Evolutionary conservation across 2,888 invertebrate genomes (phyloP).

Genomic region (Tanypteryx hageni): DNA sequence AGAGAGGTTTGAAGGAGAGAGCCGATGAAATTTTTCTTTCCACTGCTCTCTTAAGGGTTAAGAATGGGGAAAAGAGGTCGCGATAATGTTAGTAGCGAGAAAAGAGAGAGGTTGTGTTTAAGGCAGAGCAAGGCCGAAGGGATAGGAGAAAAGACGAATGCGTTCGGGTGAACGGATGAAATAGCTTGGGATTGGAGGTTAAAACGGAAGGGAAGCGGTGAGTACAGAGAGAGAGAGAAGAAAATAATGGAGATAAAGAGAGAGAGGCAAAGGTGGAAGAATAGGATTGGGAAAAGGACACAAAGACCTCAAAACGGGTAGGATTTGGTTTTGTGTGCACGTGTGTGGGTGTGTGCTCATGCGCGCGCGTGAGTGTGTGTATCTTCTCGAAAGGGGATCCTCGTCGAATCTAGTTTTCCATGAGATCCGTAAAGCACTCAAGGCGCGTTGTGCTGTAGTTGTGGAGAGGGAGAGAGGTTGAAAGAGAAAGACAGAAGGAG

Average conservation of each 20-base stretch:
- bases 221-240: background rate
- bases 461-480: background rate
- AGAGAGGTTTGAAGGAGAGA: background rate
- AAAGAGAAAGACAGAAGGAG: background rate
- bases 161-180: background rate
- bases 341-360: background rate
- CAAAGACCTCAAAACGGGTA: background rate
- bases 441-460: constrained; percentile 8
- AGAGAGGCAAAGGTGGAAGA: constrained; percentile 19
- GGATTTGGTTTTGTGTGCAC: background rate
- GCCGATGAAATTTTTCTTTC: background rate
- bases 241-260: background rate
- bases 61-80: background rate
- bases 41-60: background rate
- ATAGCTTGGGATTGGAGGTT: background rate
- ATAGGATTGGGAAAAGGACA: background rate
- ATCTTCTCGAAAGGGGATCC: background rate
- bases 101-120: constrained; percentile 8
- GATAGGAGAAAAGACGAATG: background rate
- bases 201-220: background rate
- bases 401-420: background rate
- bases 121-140: background rate
- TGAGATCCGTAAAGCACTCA: constrained; percentile 37
- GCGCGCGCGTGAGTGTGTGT: background rate
- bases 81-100: too few species aligned